Base-by-base conservation (phyloP, 2,797 vertebrate species). In the Mus minutoides region DNA sequence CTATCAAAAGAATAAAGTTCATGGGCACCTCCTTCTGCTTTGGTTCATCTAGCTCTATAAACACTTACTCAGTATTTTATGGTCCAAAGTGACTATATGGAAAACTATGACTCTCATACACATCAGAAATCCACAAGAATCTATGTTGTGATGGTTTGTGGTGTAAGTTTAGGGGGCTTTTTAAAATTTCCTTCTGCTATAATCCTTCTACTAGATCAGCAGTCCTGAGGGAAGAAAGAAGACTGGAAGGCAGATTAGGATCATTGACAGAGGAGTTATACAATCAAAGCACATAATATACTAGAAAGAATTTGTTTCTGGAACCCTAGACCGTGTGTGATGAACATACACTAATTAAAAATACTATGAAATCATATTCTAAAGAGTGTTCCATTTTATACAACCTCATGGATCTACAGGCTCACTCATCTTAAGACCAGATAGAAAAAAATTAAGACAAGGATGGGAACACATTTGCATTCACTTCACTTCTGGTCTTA, bases 151-250 rank as follows among this genome's bases (percentile, higher is more conserved):
- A 84, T 21, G 13, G 11, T 11, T 75, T 64, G 60, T 71, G 34
- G 1, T 49, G 2, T 24, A n/a, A 31, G 8, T 29, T 31, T 60
- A 90, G n/a, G 11, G 17, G 4, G 37, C 3, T 9, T 90, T 58
- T 87, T 6, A 26, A 26, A 75, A 46, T 2, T 40, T 88, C 90
- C 90, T 75, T 31, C 14, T 64, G 40, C 19, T 80, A 1, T 46
- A 79, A 76, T 91, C 94, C 94, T 92, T 94, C 9, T 87, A 64
- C 34, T 46, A 94, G 19, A 56, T 80, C 31, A 76, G 26, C 9
- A 91, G 56, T 84, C 21, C 67, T 73, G 24, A 62, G 24, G 8
- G 37, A 31, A 79, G 14, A 60, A 60, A n/a, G 37, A 62, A 83
- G 80, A 40, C 24, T 43, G 13, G 37, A 43, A 62, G 31, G 8